Evolutionary conservation across 2,888 invertebrate species (phyloP).

Genomic region (Melipona beecheii): DNA sequence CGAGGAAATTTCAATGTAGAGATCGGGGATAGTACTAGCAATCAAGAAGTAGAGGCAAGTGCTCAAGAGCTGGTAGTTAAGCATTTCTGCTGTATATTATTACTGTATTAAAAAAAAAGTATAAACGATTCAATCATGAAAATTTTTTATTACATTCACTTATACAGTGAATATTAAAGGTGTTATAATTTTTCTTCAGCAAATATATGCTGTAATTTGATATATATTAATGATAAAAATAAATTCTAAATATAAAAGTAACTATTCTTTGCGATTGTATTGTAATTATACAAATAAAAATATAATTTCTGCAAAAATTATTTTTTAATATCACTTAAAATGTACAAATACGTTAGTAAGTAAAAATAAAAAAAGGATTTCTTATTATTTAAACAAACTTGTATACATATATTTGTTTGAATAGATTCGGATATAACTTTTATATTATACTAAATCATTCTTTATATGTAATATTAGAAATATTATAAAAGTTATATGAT

Average conservation of each 20-base stretch:
- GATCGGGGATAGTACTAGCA: too few species aligned
- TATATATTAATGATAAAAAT: neutral
- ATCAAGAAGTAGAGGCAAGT: too few species aligned
- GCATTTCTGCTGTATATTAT: too few species aligned
- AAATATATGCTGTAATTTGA: neutral
- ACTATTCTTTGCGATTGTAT: neutral
- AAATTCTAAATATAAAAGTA: neutral
- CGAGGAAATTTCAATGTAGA: too few species aligned
- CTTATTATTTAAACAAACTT: slow-evolving; percentile 21
- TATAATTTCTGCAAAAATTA: slow-evolving; percentile 7
- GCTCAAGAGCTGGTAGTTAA: too few species aligned
- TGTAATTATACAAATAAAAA: neutral
- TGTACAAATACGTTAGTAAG: slow-evolving; percentile 15
- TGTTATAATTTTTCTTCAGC: neutral
- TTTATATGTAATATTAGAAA: slow-evolving; percentile 78
- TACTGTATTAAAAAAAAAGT: neutral
- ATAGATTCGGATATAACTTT: slow-evolving; percentile 53
- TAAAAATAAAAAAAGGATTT: slow-evolving; percentile 6
- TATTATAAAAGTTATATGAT: slow-evolving; percentile 82
- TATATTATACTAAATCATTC: slow-evolving; percentile 76
- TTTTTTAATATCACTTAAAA: neutral
- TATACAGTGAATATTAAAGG: neutral
- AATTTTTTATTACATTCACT: neutral
- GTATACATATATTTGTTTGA: slow-evolving; percentile 12
- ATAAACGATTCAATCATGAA: neutral